phyloP scores from a whole-genome alignment of 1,140 invertebrate genomes.

The Aphaenogaster floridana region DNA sequence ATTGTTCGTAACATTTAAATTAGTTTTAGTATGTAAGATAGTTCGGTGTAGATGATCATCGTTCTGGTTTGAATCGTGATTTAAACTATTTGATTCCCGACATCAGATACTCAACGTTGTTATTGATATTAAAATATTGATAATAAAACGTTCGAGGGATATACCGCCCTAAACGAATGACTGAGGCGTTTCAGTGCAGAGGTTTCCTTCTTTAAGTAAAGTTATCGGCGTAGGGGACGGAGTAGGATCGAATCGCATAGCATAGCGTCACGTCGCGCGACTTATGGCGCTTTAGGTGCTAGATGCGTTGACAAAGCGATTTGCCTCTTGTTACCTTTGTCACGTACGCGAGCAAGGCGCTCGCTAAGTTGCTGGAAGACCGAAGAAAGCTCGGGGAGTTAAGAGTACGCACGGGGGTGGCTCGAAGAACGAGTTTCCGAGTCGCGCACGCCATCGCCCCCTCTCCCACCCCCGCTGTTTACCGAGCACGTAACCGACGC shows the following conservation, averaged over 20 bases:
- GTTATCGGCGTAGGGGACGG: constrained; percentile 65
- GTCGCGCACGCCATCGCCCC: background rate
- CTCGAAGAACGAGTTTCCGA: constrained; percentile 53
- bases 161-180: background rate
- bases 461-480: constrained; percentile 12
- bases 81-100: background rate
- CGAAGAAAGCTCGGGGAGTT: constrained; percentile 50
- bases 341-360: constrained; percentile 66
- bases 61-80: background rate
- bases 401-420: constrained; percentile 27
- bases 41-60: background rate
- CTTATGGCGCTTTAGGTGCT: constrained; percentile 64
- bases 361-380: constrained; percentile 66
- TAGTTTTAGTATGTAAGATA: background rate
- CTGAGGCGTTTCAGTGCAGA: background rate
- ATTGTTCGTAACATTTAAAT: background rate
- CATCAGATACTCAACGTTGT: background rate
- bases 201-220: constrained; percentile 70
- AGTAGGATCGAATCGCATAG: constrained; percentile 67
- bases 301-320: constrained; percentile 76
- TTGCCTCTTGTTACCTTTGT: constrained; percentile 76
- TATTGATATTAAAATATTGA: background rate
- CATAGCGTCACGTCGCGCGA: constrained; percentile 65
- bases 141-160: background rate
- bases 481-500: constrained; percentile 60